Evolutionary conservation across 2,888 invertebrate species (phyloP).

Genomic region (Cheilosia vernalis): DNA sequence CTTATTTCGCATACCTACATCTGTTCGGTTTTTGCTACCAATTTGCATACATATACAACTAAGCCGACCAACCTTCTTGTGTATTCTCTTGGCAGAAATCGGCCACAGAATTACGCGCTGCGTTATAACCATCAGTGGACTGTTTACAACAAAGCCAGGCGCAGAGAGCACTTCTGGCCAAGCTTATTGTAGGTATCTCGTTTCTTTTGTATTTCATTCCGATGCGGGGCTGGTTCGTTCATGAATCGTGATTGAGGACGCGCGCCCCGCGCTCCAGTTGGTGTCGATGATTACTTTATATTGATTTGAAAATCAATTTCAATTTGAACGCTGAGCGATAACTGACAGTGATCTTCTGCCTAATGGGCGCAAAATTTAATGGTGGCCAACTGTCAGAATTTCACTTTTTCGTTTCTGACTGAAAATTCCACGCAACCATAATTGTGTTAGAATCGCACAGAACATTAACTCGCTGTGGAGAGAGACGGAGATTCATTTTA

Average conservation of each 20-base stretch:
- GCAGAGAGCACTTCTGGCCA: slow-evolving; percentile 40
- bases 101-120: slow-evolving; percentile 62
- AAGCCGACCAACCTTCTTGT: slow-evolving; percentile 31
- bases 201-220: slow-evolving; percentile 37
- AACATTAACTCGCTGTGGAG: background rate
- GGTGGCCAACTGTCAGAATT: slow-evolving; percentile 41
- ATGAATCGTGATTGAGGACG: slow-evolving; percentile 67
- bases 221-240: background rate
- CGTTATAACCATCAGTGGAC: slow-evolving; percentile 52
- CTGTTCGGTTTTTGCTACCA: slow-evolving; percentile 21
- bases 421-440: too few relatives aligned
- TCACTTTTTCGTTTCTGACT: slow-evolving; percentile 9
- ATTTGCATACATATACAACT: slow-evolving; percentile 41
- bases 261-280: slow-evolving; percentile 66
- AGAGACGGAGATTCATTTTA: background rate
- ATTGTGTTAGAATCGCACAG: too few relatives aligned
- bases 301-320: slow-evolving; percentile 65
- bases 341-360: slow-evolving; percentile 22
- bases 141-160: slow-evolving; percentile 47
- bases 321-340: slow-evolving; percentile 36
- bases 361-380: slow-evolving; percentile 29
- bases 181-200: slow-evolving; percentile 13
- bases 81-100: slow-evolving; percentile 46
- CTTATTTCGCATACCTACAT: slow-evolving; percentile 54
- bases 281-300: slow-evolving; percentile 53